Evolutionary conservation across 2,888 invertebrate species (phyloP).

Genomic region (Diabrotica balteata): DNA sequence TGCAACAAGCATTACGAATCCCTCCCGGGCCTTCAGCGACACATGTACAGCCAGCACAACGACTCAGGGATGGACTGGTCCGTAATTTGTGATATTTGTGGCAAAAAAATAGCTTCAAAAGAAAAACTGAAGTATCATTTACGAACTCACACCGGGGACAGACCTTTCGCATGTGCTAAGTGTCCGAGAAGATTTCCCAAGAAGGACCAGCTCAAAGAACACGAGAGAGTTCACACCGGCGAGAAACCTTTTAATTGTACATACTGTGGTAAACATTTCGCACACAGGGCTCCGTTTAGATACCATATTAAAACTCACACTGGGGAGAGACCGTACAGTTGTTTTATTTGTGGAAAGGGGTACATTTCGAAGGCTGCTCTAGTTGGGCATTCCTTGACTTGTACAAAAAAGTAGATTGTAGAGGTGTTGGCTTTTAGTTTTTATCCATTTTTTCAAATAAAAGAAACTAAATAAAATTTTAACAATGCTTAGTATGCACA

Average conservation of each 20-base stretch:
- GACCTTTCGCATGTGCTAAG: slow-evolving; percentile 55
- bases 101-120: slow-evolving; percentile 53
- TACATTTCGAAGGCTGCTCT: slow-evolving; percentile 42
- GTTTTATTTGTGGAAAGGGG: slow-evolving; percentile 45
- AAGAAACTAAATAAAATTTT: too few species aligned
- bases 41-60: slow-evolving; percentile 50
- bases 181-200: slow-evolving; percentile 55
- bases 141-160: slow-evolving; percentile 63
- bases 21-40: slow-evolving; percentile 53
- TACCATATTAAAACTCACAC: slow-evolving; percentile 45
- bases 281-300: slow-evolving; percentile 46
- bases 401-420: neutral
- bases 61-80: slow-evolving; percentile 37
- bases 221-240: slow-evolving; percentile 57
- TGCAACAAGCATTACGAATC: slow-evolving; percentile 59
- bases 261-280: slow-evolving; percentile 48
- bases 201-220: slow-evolving; percentile 49
- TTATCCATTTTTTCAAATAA: too few species aligned
- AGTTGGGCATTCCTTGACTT: slow-evolving; percentile 31
- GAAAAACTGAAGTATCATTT: slow-evolving; percentile 59
- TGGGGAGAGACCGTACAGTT: slow-evolving; percentile 42
- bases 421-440: too few species aligned
- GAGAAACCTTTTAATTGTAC: slow-evolving; percentile 55
- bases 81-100: slow-evolving; percentile 39
- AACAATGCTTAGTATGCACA: too few species aligned